Evolutionary conservation across 2,113 vertebrate genomes (phyloP), one percentile per base, ranked within the genome.

Genomic region (Gobio gobio): DNA sequence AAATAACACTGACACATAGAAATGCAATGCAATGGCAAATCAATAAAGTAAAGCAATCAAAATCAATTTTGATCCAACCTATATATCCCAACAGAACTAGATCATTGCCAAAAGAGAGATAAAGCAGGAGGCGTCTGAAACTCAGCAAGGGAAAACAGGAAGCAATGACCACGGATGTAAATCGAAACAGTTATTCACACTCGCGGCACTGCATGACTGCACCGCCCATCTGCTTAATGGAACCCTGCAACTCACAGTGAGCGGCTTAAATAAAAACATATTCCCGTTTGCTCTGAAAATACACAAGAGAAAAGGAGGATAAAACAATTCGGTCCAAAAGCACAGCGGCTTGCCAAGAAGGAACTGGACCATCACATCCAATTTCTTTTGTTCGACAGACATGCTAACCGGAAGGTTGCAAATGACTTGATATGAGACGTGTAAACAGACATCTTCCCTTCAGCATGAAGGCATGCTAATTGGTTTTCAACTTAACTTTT

Each of bases 291-390:
- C 66, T 56, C 45, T 49, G 47, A 64, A 22, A 49, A 73, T 59
- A 74, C 20, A 59, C 51, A 70, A 22, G 43, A 81, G 29, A 70
- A 33, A 49, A 61, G 26, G 24, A 68, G 33, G 63, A 77, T 40
- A 24, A 40, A 45, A 66, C 68, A 83, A 82, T 8, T 20, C 86
- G 40, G 87, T 82, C 86, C 86, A 78, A 92, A 91, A 84, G 86
- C 86, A 22, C 86, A 79, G 88, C 87, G 86, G 86, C 88, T 90
- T 91, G 88, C 92, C 93, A 92, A 88, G 86, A 93, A 88, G 90
- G 88, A 94, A 94, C 90, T 88, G 91, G 93, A 94, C 93, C 93
- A 93, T 94, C 92, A 93, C 91, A 91, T 93, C 90, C 88, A 89
- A 85, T 80, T 80, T 86, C 51, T 79, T 78, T 70, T 59, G 64